Conservation (phyloP, 2,888 invertebrate species). For the Thymelicus lineola region DNA sequence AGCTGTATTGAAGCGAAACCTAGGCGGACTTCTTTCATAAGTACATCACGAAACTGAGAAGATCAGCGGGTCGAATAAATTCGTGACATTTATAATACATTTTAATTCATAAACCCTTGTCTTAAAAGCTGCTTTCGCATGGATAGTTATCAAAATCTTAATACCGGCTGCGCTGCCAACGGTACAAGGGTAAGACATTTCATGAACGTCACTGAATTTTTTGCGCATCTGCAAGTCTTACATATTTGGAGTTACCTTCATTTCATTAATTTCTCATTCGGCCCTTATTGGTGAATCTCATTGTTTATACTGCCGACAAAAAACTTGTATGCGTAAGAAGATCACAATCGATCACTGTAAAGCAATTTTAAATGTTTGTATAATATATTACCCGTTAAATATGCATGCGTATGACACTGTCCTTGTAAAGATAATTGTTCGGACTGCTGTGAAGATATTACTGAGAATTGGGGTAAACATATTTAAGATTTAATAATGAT, state of each 20-base stretch:
- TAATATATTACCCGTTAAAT: conserved; percentile 38
- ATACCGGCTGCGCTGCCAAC: conserved; percentile 1
- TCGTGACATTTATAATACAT: conserved; percentile 4
- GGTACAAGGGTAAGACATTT: conserved; percentile 37
- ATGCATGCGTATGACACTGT: conserved; percentile 24
- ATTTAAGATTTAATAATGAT: conserved; percentile 2
- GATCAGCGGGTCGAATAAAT: background rate
- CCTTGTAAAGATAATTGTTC: conserved; percentile 29
- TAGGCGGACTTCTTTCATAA: conserved; percentile 40
- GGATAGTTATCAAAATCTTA: background rate
- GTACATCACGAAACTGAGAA: background rate
- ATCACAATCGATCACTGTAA: conserved; percentile 38
- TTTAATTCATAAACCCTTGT: conserved; percentile 8
- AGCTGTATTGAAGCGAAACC: conserved; percentile 40
- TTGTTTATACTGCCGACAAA: conserved; percentile 40
- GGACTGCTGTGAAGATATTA: conserved; percentile 19
- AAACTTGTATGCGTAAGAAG: conserved; percentile 37
- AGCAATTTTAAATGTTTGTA: conserved; percentile 38
- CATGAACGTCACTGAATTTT: conserved; percentile 34
- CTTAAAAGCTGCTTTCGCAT: conserved; percentile 15
- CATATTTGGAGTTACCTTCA: conserved; percentile 49
- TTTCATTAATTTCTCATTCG: conserved; percentile 47
- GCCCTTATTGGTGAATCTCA: conserved; percentile 38
- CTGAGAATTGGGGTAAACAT: conserved; percentile 15
- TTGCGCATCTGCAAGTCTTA: conserved; percentile 40